Percentiles rank a stretch among this genome's conserved stretches.
Conservation (phyloP, 2,797 vertebrate species). For the Sciaenops ocellatus region DNA sequence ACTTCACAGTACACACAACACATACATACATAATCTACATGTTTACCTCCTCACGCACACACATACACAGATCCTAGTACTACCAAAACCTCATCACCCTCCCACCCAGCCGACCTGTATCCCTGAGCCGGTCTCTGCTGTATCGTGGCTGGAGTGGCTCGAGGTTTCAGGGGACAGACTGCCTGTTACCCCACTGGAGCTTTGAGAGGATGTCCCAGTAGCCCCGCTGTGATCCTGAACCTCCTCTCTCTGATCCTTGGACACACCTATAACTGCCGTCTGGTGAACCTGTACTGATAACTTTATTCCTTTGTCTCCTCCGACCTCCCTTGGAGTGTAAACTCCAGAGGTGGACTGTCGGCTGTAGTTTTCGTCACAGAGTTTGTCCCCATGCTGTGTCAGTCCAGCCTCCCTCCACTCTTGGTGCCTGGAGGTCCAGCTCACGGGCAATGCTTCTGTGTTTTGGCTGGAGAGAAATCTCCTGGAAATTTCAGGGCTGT, state of each 20-base stretch:
- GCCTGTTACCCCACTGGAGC: constrained; percentile 83
- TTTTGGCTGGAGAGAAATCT: constrained; percentile 40
- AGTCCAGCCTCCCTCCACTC: constrained; percentile 42
- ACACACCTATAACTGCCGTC: background rate
- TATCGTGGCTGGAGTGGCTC: constrained; percentile 77
- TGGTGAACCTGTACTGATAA: constrained; percentile 16
- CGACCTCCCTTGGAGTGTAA: constrained; percentile 26
- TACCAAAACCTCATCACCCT: background rate
- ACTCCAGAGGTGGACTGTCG: background rate
- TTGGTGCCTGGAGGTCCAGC: constrained; percentile 62
- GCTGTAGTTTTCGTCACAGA: constrained; percentile 23
- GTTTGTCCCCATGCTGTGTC: constrained; percentile 1
- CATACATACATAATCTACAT: constrained; percentile 2
- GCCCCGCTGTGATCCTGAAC: constrained; percentile 58
- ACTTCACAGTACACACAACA: background rate
- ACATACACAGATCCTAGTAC: background rate
- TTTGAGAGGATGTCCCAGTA: constrained; percentile 73
- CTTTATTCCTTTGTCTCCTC: constrained; percentile 11
- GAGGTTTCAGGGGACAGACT: constrained; percentile 76
- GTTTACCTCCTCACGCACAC: background rate
- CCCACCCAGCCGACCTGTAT: constrained; percentile 75
- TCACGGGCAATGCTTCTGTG: constrained; percentile 48
- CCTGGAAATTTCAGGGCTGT: constrained; percentile 53
- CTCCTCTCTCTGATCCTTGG: constrained; percentile 59
- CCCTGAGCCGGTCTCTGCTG: constrained; percentile 61